These are phyloP conservation scores for Eristalinus aeneus DNA, from an alignment of 2,888 invertebrate species.

Conservation along the genomic window DNA sequence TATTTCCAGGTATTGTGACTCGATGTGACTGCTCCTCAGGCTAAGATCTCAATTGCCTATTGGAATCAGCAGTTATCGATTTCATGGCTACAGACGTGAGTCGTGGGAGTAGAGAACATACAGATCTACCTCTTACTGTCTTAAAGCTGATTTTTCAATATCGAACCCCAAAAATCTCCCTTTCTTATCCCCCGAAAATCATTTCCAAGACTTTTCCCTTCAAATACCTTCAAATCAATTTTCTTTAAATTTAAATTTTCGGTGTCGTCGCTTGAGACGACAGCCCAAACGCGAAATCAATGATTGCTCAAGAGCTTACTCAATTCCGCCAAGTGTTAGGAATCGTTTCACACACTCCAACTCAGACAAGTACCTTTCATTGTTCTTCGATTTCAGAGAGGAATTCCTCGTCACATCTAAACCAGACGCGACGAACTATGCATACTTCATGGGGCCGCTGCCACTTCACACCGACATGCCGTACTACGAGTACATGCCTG, in stretches of 20 bases:
- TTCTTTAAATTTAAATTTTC: background rate
- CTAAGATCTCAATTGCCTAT: too few species aligned
- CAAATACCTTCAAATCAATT: background rate
- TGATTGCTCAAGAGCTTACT: background rate
- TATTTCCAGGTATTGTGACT: too few species aligned
- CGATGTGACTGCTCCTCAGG: too few species aligned
- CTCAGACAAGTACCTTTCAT: background rate
- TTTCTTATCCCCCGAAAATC: too few species aligned
- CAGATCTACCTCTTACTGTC: too few species aligned
- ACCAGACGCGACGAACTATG: constrained; percentile 86
- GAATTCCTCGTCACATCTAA: constrained; percentile 86
- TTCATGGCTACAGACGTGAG: too few species aligned
- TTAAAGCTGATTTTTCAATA: too few species aligned
- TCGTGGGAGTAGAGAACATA: too few species aligned
- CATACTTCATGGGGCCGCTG: constrained; percentile 85
- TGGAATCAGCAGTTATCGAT: too few species aligned
- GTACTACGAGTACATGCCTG: constrained; percentile 88
- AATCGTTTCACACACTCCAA: background rate
- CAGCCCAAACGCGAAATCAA: background rate
- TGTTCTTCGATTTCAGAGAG: constrained; percentile 78
- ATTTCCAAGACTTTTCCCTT: too few species aligned
- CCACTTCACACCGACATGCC: constrained; percentile 89
- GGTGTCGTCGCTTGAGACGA: background rate
- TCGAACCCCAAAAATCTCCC: too few species aligned
- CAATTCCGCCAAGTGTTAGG: background rate